These are phyloP conservation scores for Rhamphomyia laevipes DNA, from an alignment of 2,888 invertebrate species.

Conservation along the genomic window DNA sequence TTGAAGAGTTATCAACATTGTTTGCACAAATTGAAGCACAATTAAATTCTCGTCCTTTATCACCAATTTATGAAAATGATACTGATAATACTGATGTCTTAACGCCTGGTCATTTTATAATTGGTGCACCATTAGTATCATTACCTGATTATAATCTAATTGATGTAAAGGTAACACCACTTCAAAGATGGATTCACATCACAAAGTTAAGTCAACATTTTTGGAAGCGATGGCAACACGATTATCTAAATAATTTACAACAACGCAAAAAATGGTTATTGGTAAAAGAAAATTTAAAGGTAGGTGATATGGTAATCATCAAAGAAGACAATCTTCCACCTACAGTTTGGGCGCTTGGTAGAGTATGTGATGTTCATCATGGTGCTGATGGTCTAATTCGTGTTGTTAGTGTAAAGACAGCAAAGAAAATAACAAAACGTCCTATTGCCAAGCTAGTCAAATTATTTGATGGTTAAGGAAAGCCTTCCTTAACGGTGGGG, in stretches of 20 bases:
- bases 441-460: no score
- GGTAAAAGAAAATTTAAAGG: neutral
- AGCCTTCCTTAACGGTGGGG: no score
- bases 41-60: slow-evolving; percentile 19
- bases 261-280: neutral
- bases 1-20: slow-evolving; percentile 20
- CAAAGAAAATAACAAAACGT: no score
- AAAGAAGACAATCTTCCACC: neutral
- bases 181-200: slow-evolving; percentile 18
- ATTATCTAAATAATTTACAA: slow-evolving; percentile 18
- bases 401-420: no score
- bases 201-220: slow-evolving; percentile 17
- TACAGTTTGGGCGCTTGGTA: neutral
- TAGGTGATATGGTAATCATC: neutral
- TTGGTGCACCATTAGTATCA: neutral
- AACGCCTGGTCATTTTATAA: slow-evolving; percentile 9
- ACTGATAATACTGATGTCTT: slow-evolving; percentile 3
- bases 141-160: slow-evolving; percentile 10
- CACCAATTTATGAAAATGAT: slow-evolving; percentile 11
- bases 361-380: no score
- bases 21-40: slow-evolving; percentile 18
- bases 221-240: slow-evolving; percentile 17
- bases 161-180: neutral
- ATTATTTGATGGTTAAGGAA: no score
- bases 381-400: no score